Evolutionary conservation across 2,797 vertebrate species (phyloP), one percentile per base, ranked within the genome.

Genomic region (Morelia viridis): DNA sequence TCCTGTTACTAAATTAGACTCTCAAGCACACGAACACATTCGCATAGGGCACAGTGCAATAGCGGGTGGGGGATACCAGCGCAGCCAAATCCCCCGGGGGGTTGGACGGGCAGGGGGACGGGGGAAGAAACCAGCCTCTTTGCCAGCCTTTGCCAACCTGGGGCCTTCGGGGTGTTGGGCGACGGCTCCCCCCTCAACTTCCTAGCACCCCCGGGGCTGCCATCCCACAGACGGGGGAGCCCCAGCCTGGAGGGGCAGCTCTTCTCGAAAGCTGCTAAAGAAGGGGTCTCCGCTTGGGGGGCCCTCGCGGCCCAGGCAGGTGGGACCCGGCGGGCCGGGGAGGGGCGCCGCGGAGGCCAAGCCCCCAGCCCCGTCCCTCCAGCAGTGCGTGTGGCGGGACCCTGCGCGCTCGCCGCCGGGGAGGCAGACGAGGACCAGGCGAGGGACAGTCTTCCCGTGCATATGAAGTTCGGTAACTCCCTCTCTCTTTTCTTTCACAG

Each of bases 401-500:
- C 89, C 94, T 65, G 22, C 53, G 94, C 92, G 80, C 53, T 85
- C 92, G 83, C 71, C 95, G 41, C 95, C 95, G 0, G 50, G 46
- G 28, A 94, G 93, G 93, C 91, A 94, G 93, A 93, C 50, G 94
- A 95, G 95, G 92, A 92, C 92, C 94, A 91, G 89, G 2, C 10
- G 17, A 22, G 89, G 89, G 2, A 92, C 90, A 94, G 91, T 0
- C 31, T 50, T 31, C 2, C 95, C 95, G 95, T 94, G 97, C 95
- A 89, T 95, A 94, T 94, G 95, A 96, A 97, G 97, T 96, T 97
- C 95, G 97, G 97, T 98, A 98, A 98, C 97, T 96, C 95, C 19
- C 89, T 98, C 96, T 98, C 96, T 97, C 96, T 98, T 98, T 98
- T 98, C 97, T 98, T 98, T 97, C 98, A 97, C 98, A 98, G 98